Evolutionary conservation across 2,797 vertebrate genomes (phyloP), one percentile per base, ranked within the genome.

Genomic region (Catamblyrhynchus diadema): DNA sequence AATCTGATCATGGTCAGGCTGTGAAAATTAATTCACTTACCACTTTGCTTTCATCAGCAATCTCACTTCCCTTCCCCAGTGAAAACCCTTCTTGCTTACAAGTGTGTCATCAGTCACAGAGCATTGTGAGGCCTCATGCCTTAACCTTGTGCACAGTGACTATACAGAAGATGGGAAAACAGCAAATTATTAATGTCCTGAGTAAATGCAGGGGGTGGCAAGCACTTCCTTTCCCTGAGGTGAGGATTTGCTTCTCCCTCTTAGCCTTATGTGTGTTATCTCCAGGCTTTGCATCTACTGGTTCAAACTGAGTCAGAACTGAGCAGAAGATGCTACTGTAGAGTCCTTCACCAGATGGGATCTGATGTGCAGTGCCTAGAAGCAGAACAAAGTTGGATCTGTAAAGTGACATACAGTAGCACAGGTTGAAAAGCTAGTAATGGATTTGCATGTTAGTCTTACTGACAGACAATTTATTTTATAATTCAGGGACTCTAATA

Each of bases 21-120:
- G 14, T 79, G 81, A 64, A 84, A 56, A 57, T 74, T 27, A 64
- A 56, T 65, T 86, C 50, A 50, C 14, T 64, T 57, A 61, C 6
- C 6, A 60, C 9, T 91, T 53, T 42, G 15, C n/a, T 90, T 95
- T 88, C 32, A 67, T 24, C 83, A 81, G 11, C 62, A 73, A 10
- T 73, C 41, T 90, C 33, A 13, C 51, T 70, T 88, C 19, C 47
- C 41, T 24, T 6, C 17, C 16, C 8, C 12, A 32, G 10, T 73
- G 67, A 71, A 80, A 81, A 53, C 10, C 8, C 12, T 3, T 67
- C 33, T 66, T 67, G 27, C 22, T 83, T 60, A 59, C 10, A 60
- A 81, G 60, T 3, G 1, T 65, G 32, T 11, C 25, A 5, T 74
- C 87, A 61, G 20, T 67, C 10, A 12, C 13, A 35, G 78, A 14